A percentile compares a stretch with the other conserved stretches of the same genome.
Conservation (phyloP, 2,113 vertebrate species). For the Leptosomus discolor region DNA sequence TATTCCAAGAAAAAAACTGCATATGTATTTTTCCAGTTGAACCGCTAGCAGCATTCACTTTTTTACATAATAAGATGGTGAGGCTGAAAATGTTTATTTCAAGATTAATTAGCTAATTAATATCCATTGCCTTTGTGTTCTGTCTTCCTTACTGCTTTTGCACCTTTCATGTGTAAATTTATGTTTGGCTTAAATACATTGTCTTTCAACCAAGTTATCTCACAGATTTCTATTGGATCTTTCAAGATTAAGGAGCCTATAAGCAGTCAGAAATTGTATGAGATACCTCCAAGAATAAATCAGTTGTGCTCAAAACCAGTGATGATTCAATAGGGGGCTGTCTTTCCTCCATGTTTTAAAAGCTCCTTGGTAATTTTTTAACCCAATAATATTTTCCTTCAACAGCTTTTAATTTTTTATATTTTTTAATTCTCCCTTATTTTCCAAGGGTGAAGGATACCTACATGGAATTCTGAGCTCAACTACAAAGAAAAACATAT, state of each 20-base stretch:
- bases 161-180: background rate
- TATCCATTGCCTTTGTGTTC: background rate
- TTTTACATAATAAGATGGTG: background rate
- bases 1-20: background rate
- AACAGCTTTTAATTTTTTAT: no score
- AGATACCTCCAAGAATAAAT: background rate
- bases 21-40: background rate
- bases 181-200: background rate
- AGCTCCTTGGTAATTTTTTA: background rate
- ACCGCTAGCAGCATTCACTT: background rate
- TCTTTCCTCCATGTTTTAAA: background rate
- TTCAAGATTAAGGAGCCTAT: background rate
- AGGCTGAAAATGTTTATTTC: background rate
- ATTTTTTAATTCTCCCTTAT: background rate
- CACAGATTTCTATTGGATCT: background rate
- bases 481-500: background rate
- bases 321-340: background rate
- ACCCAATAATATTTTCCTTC: background rate
- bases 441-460: background rate
- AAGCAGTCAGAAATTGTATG: background rate
- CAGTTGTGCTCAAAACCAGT: background rate
- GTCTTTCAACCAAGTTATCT: background rate
- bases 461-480: background rate
- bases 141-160: background rate
- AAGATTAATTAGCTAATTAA: constrained; percentile 26